phyloP scores from a whole-genome alignment of 2,113 vertebrate species.

The Pogona vitticeps region DNA sequence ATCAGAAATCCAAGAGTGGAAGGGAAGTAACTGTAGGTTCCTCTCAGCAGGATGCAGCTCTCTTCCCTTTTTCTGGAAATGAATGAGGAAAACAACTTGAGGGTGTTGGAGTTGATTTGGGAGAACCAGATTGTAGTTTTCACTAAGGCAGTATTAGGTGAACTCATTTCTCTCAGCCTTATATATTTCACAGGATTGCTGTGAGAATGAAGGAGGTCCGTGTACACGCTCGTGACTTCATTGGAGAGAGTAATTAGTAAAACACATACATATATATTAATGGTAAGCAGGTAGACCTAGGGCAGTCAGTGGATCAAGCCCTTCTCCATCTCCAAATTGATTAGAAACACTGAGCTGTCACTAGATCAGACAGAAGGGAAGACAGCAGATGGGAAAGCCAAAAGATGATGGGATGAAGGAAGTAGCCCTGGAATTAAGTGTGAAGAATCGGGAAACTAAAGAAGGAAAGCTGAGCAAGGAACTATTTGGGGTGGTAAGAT shows the following conservation, averaged over 20 bases:
- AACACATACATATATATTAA: too few species aligned
- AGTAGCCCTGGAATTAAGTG: not conserved
- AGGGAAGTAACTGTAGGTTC: not conserved
- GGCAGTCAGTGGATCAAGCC: not conserved
- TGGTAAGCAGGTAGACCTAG: too few species aligned
- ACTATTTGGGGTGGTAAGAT: not conserved
- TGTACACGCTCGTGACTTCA: not conserved
- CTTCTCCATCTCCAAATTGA: not conserved
- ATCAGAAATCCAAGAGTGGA: not conserved
- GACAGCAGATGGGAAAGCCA: not conserved
- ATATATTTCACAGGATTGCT: not conserved
- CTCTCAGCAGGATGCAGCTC: not conserved
- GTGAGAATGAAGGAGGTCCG: not conserved
- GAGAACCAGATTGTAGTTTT: too few species aligned
- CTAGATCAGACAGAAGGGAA: not conserved
- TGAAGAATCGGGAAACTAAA: not conserved
- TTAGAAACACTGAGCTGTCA: not conserved
- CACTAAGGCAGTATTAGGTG: not conserved
- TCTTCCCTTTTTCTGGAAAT: not conserved
- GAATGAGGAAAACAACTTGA: not conserved
- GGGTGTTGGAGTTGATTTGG: too few species aligned
- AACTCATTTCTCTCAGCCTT: too few species aligned
- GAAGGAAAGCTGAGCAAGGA: not conserved
- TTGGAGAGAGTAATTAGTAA: too few species aligned
- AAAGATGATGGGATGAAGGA: not conserved